Conservation (phyloP, 2,797 vertebrate genomes). For the Zalophus californianus region DNA sequence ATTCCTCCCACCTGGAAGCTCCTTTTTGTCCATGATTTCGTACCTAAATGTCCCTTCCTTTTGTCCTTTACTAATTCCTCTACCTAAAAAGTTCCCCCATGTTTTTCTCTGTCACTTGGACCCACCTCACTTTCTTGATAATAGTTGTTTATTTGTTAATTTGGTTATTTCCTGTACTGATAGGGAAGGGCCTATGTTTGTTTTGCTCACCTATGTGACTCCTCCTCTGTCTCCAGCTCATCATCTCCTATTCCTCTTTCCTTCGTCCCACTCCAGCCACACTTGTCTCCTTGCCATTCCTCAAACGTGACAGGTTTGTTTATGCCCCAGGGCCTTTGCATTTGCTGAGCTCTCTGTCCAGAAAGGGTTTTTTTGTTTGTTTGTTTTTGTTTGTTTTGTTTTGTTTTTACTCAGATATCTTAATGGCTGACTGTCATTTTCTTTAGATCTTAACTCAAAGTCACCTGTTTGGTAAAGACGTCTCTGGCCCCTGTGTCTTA, state of each 20-base stretch:
- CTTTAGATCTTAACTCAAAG: neutral
- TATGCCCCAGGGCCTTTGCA: slow-evolving; percentile 45
- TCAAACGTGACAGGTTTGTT: neutral
- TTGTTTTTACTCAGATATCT: neutral
- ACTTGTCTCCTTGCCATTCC: neutral
- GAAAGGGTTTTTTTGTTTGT: neutral
- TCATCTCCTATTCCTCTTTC: neutral
- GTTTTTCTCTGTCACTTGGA: neutral
- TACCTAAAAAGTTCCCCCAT: neutral
- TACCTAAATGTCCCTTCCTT: neutral
- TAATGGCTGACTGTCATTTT: neutral
- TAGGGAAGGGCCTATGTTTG: neutral
- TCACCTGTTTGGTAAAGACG: neutral
- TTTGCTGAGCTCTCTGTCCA: neutral
- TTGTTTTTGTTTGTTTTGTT: neutral
- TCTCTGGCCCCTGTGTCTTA: neutral
- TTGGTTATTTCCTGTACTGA: neutral
- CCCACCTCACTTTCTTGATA: neutral
- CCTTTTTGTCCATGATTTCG: neutral
- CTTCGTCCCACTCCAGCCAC: neutral
- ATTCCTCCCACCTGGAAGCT: neutral
- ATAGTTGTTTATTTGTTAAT: neutral
- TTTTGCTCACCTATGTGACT: neutral
- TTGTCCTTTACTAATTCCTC: neutral
- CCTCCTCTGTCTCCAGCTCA: neutral